Evolutionary conservation across 2,888 invertebrate genomes (phyloP), one percentile per base, ranked within the genome.

Genomic region (Trissolcus brochymenae): DNA sequence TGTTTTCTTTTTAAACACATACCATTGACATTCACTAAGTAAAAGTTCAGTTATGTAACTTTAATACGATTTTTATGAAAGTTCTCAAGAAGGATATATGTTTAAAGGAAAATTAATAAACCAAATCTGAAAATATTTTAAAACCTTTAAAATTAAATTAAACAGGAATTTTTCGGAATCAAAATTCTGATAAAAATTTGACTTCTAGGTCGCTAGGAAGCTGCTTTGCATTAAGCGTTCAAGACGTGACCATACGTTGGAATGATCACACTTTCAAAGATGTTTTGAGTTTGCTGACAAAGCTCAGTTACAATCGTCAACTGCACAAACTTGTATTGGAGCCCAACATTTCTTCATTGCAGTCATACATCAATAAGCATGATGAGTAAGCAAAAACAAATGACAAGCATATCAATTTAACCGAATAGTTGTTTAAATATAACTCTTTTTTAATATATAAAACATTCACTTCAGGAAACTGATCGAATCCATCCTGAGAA

Each of bases 241-340:
- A 87, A 64, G 88, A 89, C 81, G 89, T 87, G 14, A 89, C 87
- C n/a, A 86, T 90, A 54, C 85, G 85, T 70, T 90, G 90, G 66
- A 87, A 89, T 81, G 87, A 87, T 6, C 81, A 86, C 41, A 87
- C 84, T 82, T 84, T 85, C 21, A 83, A 83, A 70, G 89, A 87
- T 81, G 87, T 81, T 2, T 81, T 82, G 70, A 85, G 81, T 68
- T 81, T 90, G 7, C 76, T 90, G 17, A 85, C 85, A 61, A 87
- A 88, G 74, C 81, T 90, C 43, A 83, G 86, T 43, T 82, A 82
- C 49, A 90, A 89, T 80, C 84, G 86, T 53, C 87, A 89, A 75
- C 82, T 90, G 16, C 84, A 85, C 50, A 88, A 86, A 82, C 81
- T 90, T 40, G 84, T 85, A 66, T 81, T 90, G 68, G 89, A 89